Conservation (phyloP, 2,113 vertebrate species). For the Myiozetetes cayanensis region DNA sequence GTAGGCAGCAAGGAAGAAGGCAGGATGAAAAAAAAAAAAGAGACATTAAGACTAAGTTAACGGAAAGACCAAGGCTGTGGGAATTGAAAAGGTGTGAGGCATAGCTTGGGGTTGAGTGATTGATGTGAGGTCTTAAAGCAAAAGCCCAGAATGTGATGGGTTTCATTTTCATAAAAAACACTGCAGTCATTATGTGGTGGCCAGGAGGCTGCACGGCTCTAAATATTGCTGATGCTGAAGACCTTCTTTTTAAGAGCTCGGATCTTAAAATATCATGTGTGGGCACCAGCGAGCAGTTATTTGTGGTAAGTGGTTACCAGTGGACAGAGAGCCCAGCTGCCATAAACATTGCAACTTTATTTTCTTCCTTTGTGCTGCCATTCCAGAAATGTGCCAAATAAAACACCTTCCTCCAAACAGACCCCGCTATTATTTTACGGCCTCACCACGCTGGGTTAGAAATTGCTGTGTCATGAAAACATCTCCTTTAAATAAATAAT, state of each 20-base stretch:
- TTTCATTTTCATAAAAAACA: conserved; percentile 61
- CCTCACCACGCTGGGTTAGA: not conserved
- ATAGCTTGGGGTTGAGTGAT: conserved; percentile 5
- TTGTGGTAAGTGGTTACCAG: conserved; percentile 55
- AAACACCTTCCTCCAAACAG: conserved; percentile 47
- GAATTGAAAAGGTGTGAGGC: not conserved
- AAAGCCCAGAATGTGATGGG: conserved; percentile 31
- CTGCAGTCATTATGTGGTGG: conserved; percentile 39
- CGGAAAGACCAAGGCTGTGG: not conserved
- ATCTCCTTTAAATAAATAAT: conserved; percentile 54
- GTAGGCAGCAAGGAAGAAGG: not conserved
- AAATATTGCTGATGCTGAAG: conserved; percentile 48
- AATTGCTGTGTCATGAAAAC: conserved; percentile 52
- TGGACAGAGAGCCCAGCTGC: conserved; percentile 8
- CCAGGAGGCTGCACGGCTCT: conserved; percentile 9
- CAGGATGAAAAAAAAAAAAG: not conserved
- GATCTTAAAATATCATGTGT: conserved; percentile 50
- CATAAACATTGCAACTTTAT: conserved; percentile 31
- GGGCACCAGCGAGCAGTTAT: conserved; percentile 51
- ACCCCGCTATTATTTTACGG: conserved; percentile 4
- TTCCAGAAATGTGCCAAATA: conserved; percentile 29
- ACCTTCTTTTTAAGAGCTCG: conserved; percentile 32
- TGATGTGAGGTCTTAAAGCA: conserved; percentile 52
- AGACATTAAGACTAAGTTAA: not conserved
- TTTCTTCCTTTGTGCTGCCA: conserved; percentile 30